These are phyloP conservation scores for Prunella fulvescens DNA, from an alignment of 2,113 vertebrate species.

Conservation along the genomic window DNA sequence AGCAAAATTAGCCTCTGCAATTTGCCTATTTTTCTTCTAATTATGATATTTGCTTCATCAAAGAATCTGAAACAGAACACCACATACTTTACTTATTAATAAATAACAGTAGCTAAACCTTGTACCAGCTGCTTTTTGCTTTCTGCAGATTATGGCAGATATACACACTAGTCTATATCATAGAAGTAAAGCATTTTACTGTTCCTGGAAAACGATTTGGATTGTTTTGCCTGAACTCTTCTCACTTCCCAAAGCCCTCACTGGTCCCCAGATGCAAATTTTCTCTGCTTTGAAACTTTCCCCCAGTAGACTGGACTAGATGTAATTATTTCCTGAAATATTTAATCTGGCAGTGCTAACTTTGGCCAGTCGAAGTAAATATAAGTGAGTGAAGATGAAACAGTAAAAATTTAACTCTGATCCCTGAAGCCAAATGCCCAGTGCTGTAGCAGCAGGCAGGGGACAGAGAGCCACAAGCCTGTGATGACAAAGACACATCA, in stretches of 20 bases:
- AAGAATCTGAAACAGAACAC: not conserved
- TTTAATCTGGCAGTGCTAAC: slow-evolving; percentile 42
- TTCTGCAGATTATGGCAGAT: not conserved
- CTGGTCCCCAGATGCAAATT: not conserved
- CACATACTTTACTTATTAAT: not conserved
- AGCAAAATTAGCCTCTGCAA: not conserved
- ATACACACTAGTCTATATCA: not conserved
- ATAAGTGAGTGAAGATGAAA: not conserved
- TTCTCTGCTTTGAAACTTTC: not conserved
- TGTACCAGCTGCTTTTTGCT: not conserved
- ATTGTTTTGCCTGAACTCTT: not conserved
- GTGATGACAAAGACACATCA: not conserved
- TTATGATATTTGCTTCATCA: not conserved
- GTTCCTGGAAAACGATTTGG: not conserved
- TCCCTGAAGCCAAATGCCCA: not conserved
- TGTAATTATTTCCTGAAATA: slow-evolving; percentile 32
- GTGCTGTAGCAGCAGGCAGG: not conserved
- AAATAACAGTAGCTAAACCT: not conserved
- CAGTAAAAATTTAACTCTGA: slow-evolving; percentile 57
- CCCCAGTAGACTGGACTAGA: not conserved
- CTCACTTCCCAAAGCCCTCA: not conserved
- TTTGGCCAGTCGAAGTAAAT: not conserved
- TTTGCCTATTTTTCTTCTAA: not conserved
- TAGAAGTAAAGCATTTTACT: not conserved
- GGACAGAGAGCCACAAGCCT: not conserved